A percentile compares a stretch with the other conserved stretches of the same genome.
Evolutionary conservation across 1,140 invertebrate species (phyloP).

Genomic region (Frieseomelitta varia): DNA sequence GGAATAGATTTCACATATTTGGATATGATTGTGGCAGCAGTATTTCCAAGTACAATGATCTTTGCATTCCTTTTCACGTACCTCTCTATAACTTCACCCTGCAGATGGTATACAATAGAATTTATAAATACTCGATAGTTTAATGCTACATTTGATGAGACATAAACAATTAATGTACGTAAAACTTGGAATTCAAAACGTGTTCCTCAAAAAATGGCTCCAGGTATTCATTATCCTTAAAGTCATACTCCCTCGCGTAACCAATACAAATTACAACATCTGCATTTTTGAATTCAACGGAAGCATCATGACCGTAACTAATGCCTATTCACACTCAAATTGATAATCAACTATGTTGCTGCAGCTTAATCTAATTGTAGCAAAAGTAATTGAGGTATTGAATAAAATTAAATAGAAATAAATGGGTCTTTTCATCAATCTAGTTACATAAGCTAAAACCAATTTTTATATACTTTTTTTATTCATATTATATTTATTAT

Average conservation of each 20-base stretch:
- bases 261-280: slow-evolving; percentile 57
- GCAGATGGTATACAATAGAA: too few relatives aligned
- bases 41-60: slow-evolving; percentile 50
- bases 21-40: slow-evolving; percentile 47
- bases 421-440: neutral
- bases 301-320: slow-evolving; percentile 18
- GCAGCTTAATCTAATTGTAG: neutral
- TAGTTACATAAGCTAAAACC: too few relatives aligned
- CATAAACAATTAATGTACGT: slow-evolving; percentile 23
- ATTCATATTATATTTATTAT: neutral
- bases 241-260: slow-evolving; percentile 51
- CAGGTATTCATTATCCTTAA: neutral
- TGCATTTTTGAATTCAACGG: slow-evolving; percentile 42
- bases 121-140: neutral
- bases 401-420: neutral
- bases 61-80: slow-evolving; percentile 56
- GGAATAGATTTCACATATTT: slow-evolving; percentile 54
- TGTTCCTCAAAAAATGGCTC: slow-evolving; percentile 53
- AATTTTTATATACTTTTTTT: too few relatives aligned
- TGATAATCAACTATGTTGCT: neutral
- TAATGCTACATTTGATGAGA: neutral
- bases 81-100: slow-evolving; percentile 54
- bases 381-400: too few relatives aligned
- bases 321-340: slow-evolving; percentile 23
- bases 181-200: slow-evolving; percentile 26